Evolutionary conservation across 2,888 invertebrate species (phyloP), one percentile per base, ranked within the genome.

Genomic region (Drosophila yooni): DNA sequence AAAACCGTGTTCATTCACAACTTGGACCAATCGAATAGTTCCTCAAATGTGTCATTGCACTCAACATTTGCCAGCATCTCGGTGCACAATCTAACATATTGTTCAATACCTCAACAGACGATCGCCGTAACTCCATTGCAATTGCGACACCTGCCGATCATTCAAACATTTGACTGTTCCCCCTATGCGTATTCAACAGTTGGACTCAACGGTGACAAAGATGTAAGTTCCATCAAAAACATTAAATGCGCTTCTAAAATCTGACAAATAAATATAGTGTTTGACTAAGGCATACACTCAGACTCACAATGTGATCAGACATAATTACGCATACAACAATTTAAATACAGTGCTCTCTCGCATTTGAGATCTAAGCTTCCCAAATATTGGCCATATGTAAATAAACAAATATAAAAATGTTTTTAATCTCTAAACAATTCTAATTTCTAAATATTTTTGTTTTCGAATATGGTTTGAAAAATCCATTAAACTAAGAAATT

Each of bases 111-210:
- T 15, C 52, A 46, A 13, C 53, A 62, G 29, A 51, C 52, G 29
- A 60, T 75, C 43, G 36, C 51, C 2, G 29, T 33, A 54, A 48
- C 29, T 48, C 83, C 87, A 25, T 52, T 83, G 15, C 66, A 89
- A 61, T 63, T 90, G 57, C 87, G 85, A 78, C 82, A 88, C 60
- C 78, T 90, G 74, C 86, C 90, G 31, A 83, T 83, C n/a, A 89
- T 90, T 56, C 91, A 91, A 70, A 89, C 92, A n/a, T 91, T 91
- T 65, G 89, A 89, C 60, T 89, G 83, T 74, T 78, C 81, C 58
- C 74, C 76, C 63, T 84, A 92, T 89, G 91, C 79, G 65, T 82
- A 84, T 66, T 78, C 85, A 46, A 56, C 70, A 52, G 75, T 76
- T 36, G 76, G 73, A 29, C 27, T 60, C 13, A 63, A 58, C 62